Conservation (phyloP, 2,797 vertebrate genomes). For the Balearica regulorum region DNA sequence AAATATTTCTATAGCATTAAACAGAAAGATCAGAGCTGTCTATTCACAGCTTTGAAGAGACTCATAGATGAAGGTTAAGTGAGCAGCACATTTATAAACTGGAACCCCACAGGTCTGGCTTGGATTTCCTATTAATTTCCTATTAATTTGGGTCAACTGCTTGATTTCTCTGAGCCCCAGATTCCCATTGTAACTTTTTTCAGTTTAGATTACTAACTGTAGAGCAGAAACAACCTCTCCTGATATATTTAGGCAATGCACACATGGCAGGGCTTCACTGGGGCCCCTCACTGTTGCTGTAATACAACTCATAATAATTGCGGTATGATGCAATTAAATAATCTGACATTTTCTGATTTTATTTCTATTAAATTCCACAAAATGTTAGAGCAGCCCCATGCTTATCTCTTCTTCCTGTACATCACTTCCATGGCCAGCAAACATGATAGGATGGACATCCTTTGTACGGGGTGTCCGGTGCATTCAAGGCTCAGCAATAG, state of each 20-base stretch:
- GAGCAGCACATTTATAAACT: not conserved
- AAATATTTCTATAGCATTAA: not conserved
- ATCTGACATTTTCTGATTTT: not conserved
- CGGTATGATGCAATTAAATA: not conserved
- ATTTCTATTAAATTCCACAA: not conserved
- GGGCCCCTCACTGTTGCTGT: not conserved
- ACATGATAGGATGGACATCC: not conserved
- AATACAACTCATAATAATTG: not conserved
- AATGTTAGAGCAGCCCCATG: not conserved
- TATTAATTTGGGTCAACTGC: not conserved
- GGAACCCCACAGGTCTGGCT: not conserved
- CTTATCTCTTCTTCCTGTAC: not conserved
- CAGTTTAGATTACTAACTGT: not conserved
- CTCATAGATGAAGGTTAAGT: not conserved
- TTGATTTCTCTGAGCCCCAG: not conserved
- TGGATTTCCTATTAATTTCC: not conserved
- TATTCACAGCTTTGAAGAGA: not conserved
- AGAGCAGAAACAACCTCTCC: not conserved
- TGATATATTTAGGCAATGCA: not conserved
- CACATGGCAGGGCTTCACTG: not conserved
- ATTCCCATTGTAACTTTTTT: not conserved
- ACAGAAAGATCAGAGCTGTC: not conserved
- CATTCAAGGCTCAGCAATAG: fast-evolving
- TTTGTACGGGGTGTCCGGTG: fast-evolving
- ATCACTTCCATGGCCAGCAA: not conserved